phyloP scores from a whole-genome alignment of 2,113 vertebrate species.

The Sinocyclocheilus anophthalmus region DNA sequence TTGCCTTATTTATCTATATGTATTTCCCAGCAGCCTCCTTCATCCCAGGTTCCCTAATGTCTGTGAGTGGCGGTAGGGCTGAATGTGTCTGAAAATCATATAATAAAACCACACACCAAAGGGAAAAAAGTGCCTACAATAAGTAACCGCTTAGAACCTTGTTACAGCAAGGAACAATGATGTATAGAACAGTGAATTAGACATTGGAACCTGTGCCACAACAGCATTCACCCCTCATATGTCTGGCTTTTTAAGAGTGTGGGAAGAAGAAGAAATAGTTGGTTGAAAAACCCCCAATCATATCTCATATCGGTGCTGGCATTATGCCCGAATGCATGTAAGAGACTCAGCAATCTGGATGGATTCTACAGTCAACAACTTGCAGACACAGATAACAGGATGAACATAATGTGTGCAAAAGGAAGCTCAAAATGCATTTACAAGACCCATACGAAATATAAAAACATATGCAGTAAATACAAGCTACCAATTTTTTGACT shows the following conservation, averaged over 20 bases:
- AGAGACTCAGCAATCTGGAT: conserved; percentile 11
- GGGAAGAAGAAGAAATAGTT: background rate
- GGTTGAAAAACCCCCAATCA: background rate
- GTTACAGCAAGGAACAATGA: background rate
- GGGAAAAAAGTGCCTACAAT: background rate
- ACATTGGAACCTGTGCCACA: background rate
- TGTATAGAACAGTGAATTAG: background rate
- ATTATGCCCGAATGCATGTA: background rate
- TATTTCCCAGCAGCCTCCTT: conserved; percentile 5
- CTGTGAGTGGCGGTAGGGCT: background rate
- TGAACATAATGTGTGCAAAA: background rate
- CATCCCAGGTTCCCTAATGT: background rate
- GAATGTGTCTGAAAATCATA: background rate
- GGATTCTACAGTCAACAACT: background rate
- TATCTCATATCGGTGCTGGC: background rate
- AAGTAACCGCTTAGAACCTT: background rate
- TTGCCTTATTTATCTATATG: background rate
- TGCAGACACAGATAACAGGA: conserved; percentile 12
- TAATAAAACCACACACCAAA: conserved; percentile 1
- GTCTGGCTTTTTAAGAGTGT: background rate
- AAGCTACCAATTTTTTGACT: background rate
- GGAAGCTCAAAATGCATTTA: background rate
- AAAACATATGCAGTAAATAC: background rate
- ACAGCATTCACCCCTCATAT: background rate
- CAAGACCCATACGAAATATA: background rate